These are phyloP conservation scores for Nemurella pictetii DNA, from an alignment of 2,888 invertebrate genomes.

Conservation along the genomic window DNA sequence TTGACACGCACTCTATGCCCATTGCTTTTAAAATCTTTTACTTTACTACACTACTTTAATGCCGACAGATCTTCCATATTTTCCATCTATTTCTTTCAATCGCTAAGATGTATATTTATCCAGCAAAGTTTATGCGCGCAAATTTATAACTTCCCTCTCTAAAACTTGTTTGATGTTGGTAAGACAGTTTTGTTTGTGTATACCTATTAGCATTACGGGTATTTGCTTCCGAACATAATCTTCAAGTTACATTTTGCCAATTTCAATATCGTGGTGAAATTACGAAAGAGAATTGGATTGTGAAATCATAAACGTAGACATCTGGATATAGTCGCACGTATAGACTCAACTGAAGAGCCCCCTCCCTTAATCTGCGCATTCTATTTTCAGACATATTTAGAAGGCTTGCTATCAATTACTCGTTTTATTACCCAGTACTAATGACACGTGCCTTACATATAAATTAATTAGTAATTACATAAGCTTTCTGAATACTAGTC, in stretches of 20 bases:
- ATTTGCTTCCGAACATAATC: not conserved
- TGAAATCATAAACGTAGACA: not conserved
- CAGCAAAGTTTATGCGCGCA: not conserved
- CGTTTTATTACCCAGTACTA: not conserved
- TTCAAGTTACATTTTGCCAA: no score
- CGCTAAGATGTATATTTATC: slow-evolving; percentile 4
- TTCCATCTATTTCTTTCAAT: not conserved
- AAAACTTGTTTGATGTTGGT: slow-evolving; percentile 6
- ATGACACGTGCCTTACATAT: not conserved
- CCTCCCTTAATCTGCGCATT: not conserved
- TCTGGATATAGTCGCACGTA: not conserved
- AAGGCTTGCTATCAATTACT: not conserved
- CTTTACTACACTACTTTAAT: not conserved
- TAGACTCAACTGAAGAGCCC: not conserved
- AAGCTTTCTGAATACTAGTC: not conserved
- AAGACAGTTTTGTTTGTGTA: not conserved
- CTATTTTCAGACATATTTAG: not conserved
- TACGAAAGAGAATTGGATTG: not conserved
- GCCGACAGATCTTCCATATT: not conserved
- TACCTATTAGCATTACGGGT: not conserved
- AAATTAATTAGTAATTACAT: not conserved
- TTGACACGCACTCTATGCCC: not conserved
- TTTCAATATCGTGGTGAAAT: not conserved
- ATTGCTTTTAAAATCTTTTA: not conserved
- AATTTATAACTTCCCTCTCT: not conserved